Base-by-base conservation (phyloP, 92 coral and sea anemone species). In the Umimayanthus kanabou region DNA sequence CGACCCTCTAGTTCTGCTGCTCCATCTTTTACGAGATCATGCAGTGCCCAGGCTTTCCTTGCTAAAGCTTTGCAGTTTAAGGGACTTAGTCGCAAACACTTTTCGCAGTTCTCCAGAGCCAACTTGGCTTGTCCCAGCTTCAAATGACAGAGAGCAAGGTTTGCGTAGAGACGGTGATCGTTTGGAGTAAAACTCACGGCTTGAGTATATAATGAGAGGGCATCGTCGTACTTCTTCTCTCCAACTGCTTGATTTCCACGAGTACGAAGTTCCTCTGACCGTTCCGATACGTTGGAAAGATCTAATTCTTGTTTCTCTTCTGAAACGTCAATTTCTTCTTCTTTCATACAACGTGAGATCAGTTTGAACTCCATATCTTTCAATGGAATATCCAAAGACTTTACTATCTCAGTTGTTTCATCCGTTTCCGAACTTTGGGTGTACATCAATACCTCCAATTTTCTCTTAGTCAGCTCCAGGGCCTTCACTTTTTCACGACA, bases 41-140 rank as follows among this genome's bases (percentile, higher is more conserved):
- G 81, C 42, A 94, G 93, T 29, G 98, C 94, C 98, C 98, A 94
- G 2, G 98, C 96, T 61, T 94, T 94, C 5, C 96, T 89, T 85
- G 22, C 85, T 73, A 94, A 40, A 0, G 98, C 98, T 85, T 94
- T 94, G 53, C 79, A 67, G 89, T 80, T 85, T n/a, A 26, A 4
- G 25, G 90, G 84, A 22, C 87, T 67, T 39, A 91, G 74, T 43
- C 76, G 84, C 40, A 94, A 88, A 49, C 98, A 94, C 18, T 65
- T 87, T 26, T 89, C 88, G 71, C 98, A 94, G 79, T 93, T 96
- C 26, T 89, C 85, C 9, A 94, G 89, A 16, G 98, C 98, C 39
- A 89, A 30, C 57, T 80, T 74, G 3, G 98, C 88, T 30, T 93
- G 40, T 30, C 70, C 74, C 25, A 93, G 85, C 88, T 91, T 91